phyloP scores from a whole-genome alignment of 2,113 vertebrate genomes.

The Mesoclemmys tuberculata region DNA sequence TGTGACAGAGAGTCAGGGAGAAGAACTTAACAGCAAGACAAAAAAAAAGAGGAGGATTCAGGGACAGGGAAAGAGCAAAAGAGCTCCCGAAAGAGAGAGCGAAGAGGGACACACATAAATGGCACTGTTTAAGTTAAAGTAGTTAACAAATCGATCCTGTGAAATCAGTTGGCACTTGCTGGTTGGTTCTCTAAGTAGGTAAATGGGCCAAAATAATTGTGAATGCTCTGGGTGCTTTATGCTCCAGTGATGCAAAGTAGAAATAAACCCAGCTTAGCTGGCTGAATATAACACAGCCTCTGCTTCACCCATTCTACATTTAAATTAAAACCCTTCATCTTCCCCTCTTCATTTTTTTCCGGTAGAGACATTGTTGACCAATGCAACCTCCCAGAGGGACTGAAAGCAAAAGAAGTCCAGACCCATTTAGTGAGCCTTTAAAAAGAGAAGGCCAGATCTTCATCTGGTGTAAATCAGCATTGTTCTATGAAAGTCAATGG shows the following conservation, averaged over 20 bases:
- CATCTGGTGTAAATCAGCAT: background rate
- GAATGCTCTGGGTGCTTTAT: background rate
- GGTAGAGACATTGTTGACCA: background rate
- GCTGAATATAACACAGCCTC: background rate
- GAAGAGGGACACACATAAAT: background rate
- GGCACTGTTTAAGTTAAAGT: too few relatives aligned
- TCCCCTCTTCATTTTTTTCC: background rate
- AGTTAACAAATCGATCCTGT: too few relatives aligned
- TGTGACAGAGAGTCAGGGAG: too few relatives aligned
- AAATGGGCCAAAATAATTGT: background rate
- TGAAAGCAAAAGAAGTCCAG: background rate
- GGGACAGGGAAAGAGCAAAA: background rate
- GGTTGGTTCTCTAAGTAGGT: background rate
- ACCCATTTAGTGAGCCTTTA: background rate
- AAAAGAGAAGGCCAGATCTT: background rate
- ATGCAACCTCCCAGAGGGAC: accelerated
- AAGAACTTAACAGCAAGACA: background rate
- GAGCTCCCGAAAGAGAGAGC: background rate
- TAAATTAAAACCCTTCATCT: accelerated
- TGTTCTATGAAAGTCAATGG: too few relatives aligned
- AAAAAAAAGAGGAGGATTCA: background rate
- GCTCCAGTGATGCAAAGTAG: background rate
- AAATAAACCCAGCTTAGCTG: too few relatives aligned
- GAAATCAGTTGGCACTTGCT: background rate
- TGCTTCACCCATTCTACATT: background rate